Conservation (phyloP, 2,797 vertebrate genomes). For the Tadarida brasiliensis region DNA sequence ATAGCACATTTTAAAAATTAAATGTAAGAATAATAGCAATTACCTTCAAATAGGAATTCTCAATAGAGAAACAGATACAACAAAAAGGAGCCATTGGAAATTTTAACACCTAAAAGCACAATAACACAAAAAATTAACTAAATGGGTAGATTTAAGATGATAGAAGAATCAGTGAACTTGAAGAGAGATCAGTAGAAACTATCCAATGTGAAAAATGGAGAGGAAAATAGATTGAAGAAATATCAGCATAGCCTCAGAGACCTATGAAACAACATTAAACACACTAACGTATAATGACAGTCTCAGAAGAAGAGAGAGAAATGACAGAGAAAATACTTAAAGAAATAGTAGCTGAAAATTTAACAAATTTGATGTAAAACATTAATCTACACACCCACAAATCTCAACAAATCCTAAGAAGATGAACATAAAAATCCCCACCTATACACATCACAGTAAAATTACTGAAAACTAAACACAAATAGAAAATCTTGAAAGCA, state of each 20-base stretch:
- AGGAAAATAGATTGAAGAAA: background rate
- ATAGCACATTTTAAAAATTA: constrained; percentile 10
- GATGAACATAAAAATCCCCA: background rate
- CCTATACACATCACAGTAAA: background rate
- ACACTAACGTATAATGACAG: background rate
- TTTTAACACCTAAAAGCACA: constrained; percentile 16
- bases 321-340: background rate
- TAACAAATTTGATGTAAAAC: background rate
- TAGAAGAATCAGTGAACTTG: background rate
- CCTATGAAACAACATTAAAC: background rate
- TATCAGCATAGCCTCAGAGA: background rate
- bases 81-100: background rate
- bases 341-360: background rate
- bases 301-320: background rate
- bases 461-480: background rate
- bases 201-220: background rate
- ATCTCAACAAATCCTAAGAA: background rate
- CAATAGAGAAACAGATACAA: background rate
- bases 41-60: background rate
- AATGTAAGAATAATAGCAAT: background rate
- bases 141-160: background rate
- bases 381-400: background rate
- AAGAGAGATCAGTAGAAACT: background rate
- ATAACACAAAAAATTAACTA: constrained; percentile 7
- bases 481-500: constrained; percentile 14